Evolutionary conservation across 2,888 invertebrate genomes (phyloP).

Genomic region (Molanna angustata): DNA sequence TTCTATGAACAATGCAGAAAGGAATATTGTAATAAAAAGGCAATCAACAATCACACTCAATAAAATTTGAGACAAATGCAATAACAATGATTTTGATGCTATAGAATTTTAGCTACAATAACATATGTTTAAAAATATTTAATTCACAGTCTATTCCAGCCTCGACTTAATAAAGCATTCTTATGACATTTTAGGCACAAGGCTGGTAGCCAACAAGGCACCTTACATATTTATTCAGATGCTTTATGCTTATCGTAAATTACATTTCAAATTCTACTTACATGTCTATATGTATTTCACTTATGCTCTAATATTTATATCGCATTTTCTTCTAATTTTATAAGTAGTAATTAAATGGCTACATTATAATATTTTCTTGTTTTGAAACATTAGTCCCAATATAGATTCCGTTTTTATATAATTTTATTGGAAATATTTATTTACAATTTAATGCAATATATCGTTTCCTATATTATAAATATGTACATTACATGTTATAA

Average conservation of each 20-base stretch:
- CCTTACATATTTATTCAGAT: slow-evolving; percentile 36
- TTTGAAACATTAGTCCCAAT: not conserved
- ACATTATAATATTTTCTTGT: slow-evolving; percentile 13
- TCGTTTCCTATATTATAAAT: not conserved
- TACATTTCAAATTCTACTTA: slow-evolving; percentile 13
- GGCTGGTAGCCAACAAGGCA: slow-evolving; percentile 62
- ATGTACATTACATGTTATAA: slow-evolving; percentile 1
- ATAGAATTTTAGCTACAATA: slow-evolving; percentile 33
- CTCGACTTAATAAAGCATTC: slow-evolving; percentile 28
- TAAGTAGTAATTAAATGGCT: slow-evolving; percentile 26
- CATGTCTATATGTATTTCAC: slow-evolving; percentile 18
- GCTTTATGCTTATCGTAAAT: slow-evolving; percentile 14
- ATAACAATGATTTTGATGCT: slow-evolving; percentile 32
- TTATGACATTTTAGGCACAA: slow-evolving; percentile 47
- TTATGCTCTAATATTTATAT: slow-evolving; percentile 32
- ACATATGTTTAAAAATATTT: slow-evolving; percentile 30
- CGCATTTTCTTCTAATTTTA: slow-evolving; percentile 20
- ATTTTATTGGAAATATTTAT: not conserved
- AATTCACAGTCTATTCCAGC: slow-evolving; percentile 33
- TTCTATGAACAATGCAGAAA: too few species aligned
- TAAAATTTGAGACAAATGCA: slow-evolving; percentile 32
- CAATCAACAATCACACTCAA: slow-evolving; percentile 31
- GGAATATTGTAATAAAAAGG: slow-evolving; percentile 28
- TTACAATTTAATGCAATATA: not conserved
- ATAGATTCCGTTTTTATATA: not conserved